A percentile compares a stretch with the other conserved stretches of the same genome.
These are phyloP conservation scores for Tiphia femorata DNA, from an alignment of 2,888 invertebrate species.

Conservation along the genomic window DNA sequence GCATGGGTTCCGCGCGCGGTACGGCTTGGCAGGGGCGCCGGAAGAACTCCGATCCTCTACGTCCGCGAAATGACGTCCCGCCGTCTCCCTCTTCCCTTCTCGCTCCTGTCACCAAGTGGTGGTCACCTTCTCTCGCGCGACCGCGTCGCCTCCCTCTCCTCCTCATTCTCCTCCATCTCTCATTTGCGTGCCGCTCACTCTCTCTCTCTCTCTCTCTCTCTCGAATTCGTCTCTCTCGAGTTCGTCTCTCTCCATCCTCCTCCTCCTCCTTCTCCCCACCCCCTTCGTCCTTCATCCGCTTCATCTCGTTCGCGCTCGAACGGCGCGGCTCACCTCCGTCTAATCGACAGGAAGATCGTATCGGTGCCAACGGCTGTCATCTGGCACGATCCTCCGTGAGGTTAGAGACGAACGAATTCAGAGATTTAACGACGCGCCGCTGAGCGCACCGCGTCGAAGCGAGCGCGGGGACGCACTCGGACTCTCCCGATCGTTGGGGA, in stretches of 20 bases:
- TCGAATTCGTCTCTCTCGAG: background rate
- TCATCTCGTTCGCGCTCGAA: background rate
- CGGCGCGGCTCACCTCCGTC: background rate
- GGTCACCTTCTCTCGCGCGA: background rate
- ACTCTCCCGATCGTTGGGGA: constrained; percentile 27
- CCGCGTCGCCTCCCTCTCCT: constrained; percentile 13
- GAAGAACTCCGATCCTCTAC: constrained; percentile 36
- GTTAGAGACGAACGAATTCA: constrained; percentile 33
- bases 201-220: background rate
- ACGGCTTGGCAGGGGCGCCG: constrained; percentile 34
- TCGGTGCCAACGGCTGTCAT: constrained; percentile 4
- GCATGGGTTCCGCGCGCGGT: constrained; percentile 22
- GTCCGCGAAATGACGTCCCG: constrained; percentile 14
- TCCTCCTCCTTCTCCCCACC: background rate
- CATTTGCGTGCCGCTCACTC: background rate
- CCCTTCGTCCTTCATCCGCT: background rate
- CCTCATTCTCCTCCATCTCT: constrained; percentile 18
- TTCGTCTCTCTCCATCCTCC: background rate
- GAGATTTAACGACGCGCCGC: constrained; percentile 42
- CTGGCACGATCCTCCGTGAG: constrained; percentile 22
- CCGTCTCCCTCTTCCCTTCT: constrained; percentile 31
- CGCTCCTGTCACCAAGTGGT: background rate
- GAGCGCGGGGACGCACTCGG: constrained; percentile 20
- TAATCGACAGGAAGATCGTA: constrained; percentile 1
- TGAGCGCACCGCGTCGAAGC: no score